Percentiles rank a stretch among this genome's conserved stretches.
These are phyloP conservation scores for Ophion ellenae DNA, from an alignment of 2,888 invertebrate species.

Conservation along the genomic window DNA sequence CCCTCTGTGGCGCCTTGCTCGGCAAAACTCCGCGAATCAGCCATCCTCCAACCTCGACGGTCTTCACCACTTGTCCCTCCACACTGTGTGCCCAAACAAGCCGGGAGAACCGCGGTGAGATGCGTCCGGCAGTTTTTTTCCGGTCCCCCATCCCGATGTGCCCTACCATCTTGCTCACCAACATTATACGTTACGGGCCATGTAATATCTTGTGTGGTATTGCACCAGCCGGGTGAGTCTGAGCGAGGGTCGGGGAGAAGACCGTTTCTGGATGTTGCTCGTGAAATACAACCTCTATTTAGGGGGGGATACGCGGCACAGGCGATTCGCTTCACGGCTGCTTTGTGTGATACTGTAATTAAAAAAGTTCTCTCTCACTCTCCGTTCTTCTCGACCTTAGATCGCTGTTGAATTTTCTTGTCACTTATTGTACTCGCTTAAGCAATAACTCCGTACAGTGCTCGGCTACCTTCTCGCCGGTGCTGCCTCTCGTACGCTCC, in stretches of 20 bases:
- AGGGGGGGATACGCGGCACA: slow-evolving; percentile 16
- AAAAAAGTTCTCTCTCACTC: slow-evolving; percentile 27
- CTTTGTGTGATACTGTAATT: slow-evolving; percentile 47
- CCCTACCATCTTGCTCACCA: slow-evolving; percentile 17
- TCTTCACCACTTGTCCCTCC: slow-evolving; percentile 26
- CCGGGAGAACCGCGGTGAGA: slow-evolving; percentile 41
- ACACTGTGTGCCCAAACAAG: slow-evolving; percentile 43
- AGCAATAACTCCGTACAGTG: not conserved
- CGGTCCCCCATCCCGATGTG: slow-evolving; percentile 1
- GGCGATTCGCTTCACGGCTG: slow-evolving; percentile 28
- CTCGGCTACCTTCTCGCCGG: not conserved
- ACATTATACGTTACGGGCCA: slow-evolving; percentile 58
- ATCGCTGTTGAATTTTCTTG: not conserved
- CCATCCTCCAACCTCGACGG: not conserved
- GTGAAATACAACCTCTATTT: slow-evolving; percentile 2
- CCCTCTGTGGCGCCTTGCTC: slow-evolving; percentile 25
- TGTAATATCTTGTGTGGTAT: slow-evolving; percentile 53
- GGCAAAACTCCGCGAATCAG: slow-evolving; percentile 11
- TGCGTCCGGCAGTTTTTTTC: slow-evolving; percentile 47
- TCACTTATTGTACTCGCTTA: not conserved
- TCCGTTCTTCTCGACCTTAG: not conserved
- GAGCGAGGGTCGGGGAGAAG: slow-evolving; percentile 26
- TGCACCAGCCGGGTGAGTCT: slow-evolving; percentile 30
- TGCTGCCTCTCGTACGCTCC: slow-evolving; percentile 10
- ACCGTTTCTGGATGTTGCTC: slow-evolving; percentile 20